phyloP scores from a whole-genome alignment of 2,888 invertebrate species.

The Trissoscelio sp. region DNA sequence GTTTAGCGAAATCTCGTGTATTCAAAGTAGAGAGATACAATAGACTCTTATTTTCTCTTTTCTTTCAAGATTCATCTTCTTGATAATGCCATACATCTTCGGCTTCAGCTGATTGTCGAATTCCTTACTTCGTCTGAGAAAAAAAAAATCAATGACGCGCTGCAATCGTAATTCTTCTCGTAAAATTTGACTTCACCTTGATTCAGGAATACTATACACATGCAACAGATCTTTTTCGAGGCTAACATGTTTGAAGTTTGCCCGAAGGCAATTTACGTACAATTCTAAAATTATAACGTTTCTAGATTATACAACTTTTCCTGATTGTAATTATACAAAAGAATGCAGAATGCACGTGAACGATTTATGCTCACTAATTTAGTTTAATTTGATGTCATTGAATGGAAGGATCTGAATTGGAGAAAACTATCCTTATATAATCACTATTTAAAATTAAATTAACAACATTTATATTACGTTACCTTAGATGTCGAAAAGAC shows the following conservation, averaged over 20 bases:
- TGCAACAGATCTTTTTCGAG: constrained; percentile 53
- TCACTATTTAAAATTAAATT: not conserved
- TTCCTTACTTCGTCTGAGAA: constrained; percentile 28
- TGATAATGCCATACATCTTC: not conserved
- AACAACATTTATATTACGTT: too few relatives aligned
- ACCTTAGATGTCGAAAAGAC: too few relatives aligned
- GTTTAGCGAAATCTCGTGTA: not conserved
- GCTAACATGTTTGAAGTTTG: constrained; percentile 56
- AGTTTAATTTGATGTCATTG: constrained; percentile 25
- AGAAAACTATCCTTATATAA: not conserved
- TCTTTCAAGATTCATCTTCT: not conserved
- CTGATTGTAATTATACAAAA: constrained; percentile 43
- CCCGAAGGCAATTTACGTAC: constrained; percentile 50
- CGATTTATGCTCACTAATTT: constrained; percentile 20
- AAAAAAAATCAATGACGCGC: constrained; percentile 46
- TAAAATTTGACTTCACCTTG: constrained; percentile 58
- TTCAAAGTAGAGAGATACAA: too few relatives aligned
- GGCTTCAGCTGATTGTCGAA: constrained; percentile 5
- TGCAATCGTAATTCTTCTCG: constrained; percentile 41
- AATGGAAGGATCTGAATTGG: not conserved
- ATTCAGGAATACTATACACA: constrained; percentile 50
- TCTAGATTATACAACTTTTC: constrained; percentile 49
- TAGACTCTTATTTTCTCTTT: too few relatives aligned
- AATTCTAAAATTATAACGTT: constrained; percentile 45
- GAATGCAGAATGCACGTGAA: constrained; percentile 23